Evolutionary conservation across 2,888 invertebrate species (phyloP), one percentile per base, ranked within the genome.

Genomic region (Drosophila trichaetosa): DNA sequence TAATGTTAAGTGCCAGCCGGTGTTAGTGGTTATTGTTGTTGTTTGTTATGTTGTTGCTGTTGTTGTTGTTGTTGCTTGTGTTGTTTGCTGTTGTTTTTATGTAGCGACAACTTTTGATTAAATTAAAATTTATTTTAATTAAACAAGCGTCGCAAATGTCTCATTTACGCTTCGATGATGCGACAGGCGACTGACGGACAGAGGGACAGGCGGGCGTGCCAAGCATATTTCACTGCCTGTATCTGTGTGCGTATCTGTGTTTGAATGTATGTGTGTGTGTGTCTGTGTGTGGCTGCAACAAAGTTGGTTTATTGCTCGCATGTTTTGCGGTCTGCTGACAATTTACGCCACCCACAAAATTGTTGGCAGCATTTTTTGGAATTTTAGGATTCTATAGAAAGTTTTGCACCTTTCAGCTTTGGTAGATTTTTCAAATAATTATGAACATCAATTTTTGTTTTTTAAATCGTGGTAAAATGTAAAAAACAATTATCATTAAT

Each of bases 121-220:
- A 90, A 90, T 90, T 90, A 87, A 87, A 87, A 87, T 87, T 89
- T 87, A 91, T 90, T 91, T 90, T 90, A 89, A 91, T 91, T 89
- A 90, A 90, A 90, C 90, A 91, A 89, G 89, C 90, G 80, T 79
- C 83, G 90, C 83, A 87, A 91, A 91, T 90, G 91, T 91, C 88
- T 91, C 90, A 89, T 84, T 90, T 91, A 90, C 90, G 91, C 88
- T 87, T 87, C 85, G 86, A 84, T 90, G 88, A 81, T 82, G 80
- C 80, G 90, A 89, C 91, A 91, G 81, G 76, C 40, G 73, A 66
- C 67, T 68, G 69, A 33, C 51, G 38, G 36, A 29, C 52, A 56
- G 42, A 60, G 34, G 53, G 51, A 24, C 59, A 29, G 36, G 57
- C 54, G 46, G 66, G 54, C 53, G 29, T 79, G 64, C 61, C 63